phyloP scores from a whole-genome alignment of 2,113 vertebrate species.

The Takifugu flavidus region DNA sequence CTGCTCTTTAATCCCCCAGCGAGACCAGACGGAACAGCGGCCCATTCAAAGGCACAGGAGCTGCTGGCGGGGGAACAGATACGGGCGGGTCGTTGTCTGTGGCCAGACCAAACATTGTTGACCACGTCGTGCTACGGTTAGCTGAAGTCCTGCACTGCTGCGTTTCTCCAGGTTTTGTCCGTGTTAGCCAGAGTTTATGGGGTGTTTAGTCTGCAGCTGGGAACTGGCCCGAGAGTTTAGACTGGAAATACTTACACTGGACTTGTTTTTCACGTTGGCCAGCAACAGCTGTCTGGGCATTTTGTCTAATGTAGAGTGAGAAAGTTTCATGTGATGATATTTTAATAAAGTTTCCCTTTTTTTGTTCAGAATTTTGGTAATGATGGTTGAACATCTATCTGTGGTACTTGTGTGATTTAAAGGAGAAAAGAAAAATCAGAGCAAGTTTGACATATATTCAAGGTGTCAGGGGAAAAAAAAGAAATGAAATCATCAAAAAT shows the following conservation, averaged over 20 bases:
- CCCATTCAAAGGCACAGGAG: conserved; percentile 12
- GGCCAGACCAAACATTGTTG: conserved; percentile 5
- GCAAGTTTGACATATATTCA: no score
- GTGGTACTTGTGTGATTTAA: no score
- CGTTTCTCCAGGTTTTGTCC: conserved; percentile 13
- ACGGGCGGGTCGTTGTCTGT: not conserved
- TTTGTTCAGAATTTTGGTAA: no score
- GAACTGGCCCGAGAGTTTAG: conserved; percentile 46
- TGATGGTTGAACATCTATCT: no score
- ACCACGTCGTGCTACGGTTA: not conserved
- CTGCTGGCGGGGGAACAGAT: not conserved
- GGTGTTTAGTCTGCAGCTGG: conserved; percentile 55
- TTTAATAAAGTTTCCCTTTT: not conserved
- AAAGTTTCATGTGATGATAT: not conserved
- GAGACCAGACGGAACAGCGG: not conserved
- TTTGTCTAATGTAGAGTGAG: not conserved
- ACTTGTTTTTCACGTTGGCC: conserved; percentile 37
- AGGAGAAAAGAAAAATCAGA: no score
- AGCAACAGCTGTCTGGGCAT: conserved; percentile 18
- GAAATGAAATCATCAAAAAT: no score
- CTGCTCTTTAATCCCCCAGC: conserved; percentile 4
- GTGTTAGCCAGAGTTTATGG: conserved; percentile 8
- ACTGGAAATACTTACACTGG: conserved; percentile 46
- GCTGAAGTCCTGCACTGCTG: conserved; percentile 4
- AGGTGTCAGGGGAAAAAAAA: no score